phyloP scores from a whole-genome alignment of 2,113 vertebrate species.

The Ictidomys tridecemlineatus region DNA sequence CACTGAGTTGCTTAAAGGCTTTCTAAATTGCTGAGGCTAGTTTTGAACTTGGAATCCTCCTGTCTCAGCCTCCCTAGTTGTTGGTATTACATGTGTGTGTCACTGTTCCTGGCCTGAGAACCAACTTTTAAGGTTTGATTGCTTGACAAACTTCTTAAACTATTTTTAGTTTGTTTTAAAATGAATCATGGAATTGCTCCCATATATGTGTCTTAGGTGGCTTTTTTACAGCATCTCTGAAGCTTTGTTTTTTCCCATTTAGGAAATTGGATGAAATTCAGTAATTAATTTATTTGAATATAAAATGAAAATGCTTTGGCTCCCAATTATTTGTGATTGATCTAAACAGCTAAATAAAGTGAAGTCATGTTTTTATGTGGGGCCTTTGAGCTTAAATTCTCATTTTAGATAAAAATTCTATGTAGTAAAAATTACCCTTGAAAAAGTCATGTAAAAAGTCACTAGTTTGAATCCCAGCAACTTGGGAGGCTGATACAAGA shows the following conservation, averaged over 20 bases:
- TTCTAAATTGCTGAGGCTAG: no score
- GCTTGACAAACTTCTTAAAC: conserved; percentile 22
- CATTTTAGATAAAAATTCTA: conserved; percentile 2
- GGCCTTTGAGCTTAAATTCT: conserved; percentile 20
- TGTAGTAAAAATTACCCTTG: not conserved
- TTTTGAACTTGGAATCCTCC: no score
- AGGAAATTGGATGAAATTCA: conserved; percentile 4
- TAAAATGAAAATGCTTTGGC: not conserved
- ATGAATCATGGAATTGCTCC: conserved; percentile 26
- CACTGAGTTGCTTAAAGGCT: no score
- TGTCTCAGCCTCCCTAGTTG: no score
- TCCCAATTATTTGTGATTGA: conserved; percentile 22
- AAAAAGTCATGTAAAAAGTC: conserved; percentile 2
- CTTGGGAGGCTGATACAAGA: no score
- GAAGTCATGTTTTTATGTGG: conserved; percentile 3
- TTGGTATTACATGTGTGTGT: no score
- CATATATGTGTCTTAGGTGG: not conserved
- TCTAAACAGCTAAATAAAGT: not conserved
- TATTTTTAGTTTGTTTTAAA: conserved; percentile 63
- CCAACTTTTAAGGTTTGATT: conserved; percentile 22
- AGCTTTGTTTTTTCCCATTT: not conserved
- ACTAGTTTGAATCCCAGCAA: not conserved
- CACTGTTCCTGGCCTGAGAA: not conserved
- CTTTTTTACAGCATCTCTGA: not conserved
- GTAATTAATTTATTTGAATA: not conserved